phyloP scores from a whole-genome alignment of 2,797 vertebrate species.

The Pteropus rufus region DNA sequence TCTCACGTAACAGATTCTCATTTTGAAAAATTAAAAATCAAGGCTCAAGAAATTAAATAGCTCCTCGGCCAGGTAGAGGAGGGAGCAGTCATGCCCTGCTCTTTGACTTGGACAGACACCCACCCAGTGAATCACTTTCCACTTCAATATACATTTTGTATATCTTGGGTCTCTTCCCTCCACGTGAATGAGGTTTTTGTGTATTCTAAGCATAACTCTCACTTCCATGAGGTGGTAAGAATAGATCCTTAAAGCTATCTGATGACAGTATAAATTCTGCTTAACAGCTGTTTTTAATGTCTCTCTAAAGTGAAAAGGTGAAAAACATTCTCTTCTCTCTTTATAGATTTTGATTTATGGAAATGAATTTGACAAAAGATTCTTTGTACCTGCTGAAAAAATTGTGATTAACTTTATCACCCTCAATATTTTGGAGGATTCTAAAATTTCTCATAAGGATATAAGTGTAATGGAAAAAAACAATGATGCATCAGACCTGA shows the following conservation, averaged over 20 bases:
- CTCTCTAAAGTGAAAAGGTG: constrained; percentile 38
- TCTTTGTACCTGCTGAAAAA: constrained; percentile 81
- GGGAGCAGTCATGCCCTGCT: background rate
- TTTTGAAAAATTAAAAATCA: background rate
- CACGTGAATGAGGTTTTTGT: background rate
- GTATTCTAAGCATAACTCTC: background rate
- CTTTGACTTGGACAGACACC: background rate
- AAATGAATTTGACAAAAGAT: constrained; percentile 72
- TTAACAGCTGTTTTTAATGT: background rate
- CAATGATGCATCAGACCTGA: background rate
- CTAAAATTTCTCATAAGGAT: constrained; percentile 60
- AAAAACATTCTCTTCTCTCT: constrained; percentile 60
- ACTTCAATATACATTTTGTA: background rate
- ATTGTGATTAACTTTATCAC: constrained; percentile 77
- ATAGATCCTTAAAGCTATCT: background rate
- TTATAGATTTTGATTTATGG: constrained; percentile 80
- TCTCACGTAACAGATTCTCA: background rate
- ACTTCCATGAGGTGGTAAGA: background rate
- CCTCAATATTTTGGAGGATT: constrained; percentile 68
- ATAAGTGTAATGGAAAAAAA: background rate
- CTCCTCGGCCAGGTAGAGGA: background rate
- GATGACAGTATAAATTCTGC: background rate
- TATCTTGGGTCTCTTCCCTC: background rate
- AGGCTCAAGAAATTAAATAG: background rate
- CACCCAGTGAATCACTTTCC: background rate